Base-by-base conservation (phyloP, 2,797 vertebrate genomes). In the Philypnodon macrostomus region DNA sequence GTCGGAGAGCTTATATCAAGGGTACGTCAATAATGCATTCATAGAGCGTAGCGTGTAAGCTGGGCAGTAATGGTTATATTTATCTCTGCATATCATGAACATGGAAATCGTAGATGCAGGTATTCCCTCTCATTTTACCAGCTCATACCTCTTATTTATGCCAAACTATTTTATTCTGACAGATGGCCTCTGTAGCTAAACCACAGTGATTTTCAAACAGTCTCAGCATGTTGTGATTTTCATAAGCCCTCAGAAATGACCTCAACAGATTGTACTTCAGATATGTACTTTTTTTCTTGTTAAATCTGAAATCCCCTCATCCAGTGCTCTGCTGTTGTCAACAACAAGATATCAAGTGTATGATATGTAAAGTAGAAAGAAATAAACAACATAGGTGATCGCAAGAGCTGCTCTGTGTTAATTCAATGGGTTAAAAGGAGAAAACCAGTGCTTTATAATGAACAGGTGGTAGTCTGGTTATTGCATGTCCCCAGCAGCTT, bases 1-100 rank as follows among this genome's bases (percentile, higher is more conserved):
- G 95, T 98, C 1, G 96, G 96, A 56, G 96, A 98, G 84, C 92
- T 98, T 53, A 97, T 98, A n/a, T 90, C 94, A 37, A 88, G 96
- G 91, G 96, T 98, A 50, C 7, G 62, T 65, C 33, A 35, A 63
- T 9, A 49, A 38, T 26, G 45, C 27, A 27, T 19, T 4, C 12
- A 33, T 39, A 5, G 21, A n/a, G 16, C 16, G 11, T 7, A 40
- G n/a, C 34, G 29, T 30, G 14, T 4, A 34, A 44, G n/a, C n/a
- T n/a, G n/a, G 13, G 10, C 23, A 39, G 31, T 5, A 33, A 53
- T 34, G 26, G 48, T 30, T 13, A 14, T 29, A 13, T 47, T 32
- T 26, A 27, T 23, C 45, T 23, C 45, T 17, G 41, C 7, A 17
- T 24, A 10, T 27, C 17, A 42, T 34, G 33, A 11, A 8, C 15